A percentile compares a stretch with the other conserved stretches of the same genome.
These are phyloP conservation scores for Ictidomys tridecemlineatus DNA, from an alignment of 2,113 vertebrate species.

Conservation along the genomic window DNA sequence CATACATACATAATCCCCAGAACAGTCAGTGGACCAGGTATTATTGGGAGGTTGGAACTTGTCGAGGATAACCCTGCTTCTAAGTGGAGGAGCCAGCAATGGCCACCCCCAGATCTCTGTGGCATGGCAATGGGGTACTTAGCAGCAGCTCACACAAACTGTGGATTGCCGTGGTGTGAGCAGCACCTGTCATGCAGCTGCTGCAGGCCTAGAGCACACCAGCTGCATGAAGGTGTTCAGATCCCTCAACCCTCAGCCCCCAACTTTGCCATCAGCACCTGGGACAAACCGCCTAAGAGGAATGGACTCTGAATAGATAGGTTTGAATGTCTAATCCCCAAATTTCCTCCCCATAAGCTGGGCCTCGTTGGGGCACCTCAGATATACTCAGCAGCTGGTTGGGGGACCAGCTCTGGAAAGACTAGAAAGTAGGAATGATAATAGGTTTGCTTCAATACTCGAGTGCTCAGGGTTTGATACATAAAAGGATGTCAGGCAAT, in stretches of 20 bases:
- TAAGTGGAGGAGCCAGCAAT: not conserved
- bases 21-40: not conserved
- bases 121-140: not conserved
- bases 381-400: not conserved
- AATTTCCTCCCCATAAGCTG: not conserved
- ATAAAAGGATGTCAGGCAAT: not conserved
- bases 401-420: not conserved
- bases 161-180: not conserved
- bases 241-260: rapidly evolving
- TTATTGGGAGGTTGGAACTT: not conserved
- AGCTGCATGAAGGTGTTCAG: not conserved
- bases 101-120: not conserved
- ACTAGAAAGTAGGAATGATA: not conserved
- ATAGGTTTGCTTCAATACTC: not conserved
- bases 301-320: not conserved
- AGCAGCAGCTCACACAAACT: not conserved
- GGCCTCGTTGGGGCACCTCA: not conserved
- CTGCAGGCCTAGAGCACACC: too few relatives aligned
- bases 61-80: not conserved
- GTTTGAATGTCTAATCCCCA: not conserved
- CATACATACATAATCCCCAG: not conserved
- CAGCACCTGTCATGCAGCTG: not conserved
- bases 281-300: not conserved
- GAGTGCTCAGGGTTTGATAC: not conserved
- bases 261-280: not conserved